phyloP scores from a whole-genome alignment of 2,888 invertebrate genomes.

The Tetranychus piercei region DNA sequence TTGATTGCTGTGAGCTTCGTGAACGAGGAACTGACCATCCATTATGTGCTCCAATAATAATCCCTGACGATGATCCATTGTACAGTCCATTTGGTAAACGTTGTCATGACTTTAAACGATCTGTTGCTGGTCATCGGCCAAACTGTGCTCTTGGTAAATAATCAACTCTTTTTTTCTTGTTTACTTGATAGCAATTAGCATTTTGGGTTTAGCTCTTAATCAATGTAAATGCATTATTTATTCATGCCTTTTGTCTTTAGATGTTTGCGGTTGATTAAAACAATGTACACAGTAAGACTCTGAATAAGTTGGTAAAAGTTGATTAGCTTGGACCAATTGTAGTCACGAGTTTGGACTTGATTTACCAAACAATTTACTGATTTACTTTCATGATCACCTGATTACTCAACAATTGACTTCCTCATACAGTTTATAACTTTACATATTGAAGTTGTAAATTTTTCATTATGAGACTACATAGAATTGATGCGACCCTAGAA shows the following conservation, averaged over 20 bases:
- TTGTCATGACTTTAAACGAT: constrained; percentile 63
- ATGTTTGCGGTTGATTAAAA: not conserved
- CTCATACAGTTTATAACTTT: not conserved
- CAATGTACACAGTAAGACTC: too few relatives aligned
- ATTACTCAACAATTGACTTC: not conserved
- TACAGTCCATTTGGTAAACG: constrained; percentile 53
- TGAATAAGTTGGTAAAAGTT: not conserved
- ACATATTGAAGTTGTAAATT: not conserved
- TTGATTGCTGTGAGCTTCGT: constrained; percentile 23
- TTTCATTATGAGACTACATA: not conserved
- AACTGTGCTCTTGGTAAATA: constrained; percentile 57
- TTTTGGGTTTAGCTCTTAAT: not conserved
- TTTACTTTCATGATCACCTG: not conserved
- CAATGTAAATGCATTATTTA: not conserved
- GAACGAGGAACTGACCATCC: constrained; percentile 42
- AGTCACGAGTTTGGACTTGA: not conserved
- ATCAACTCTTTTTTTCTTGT: not conserved
- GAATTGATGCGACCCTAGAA: not conserved
- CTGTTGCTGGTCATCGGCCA: constrained; percentile 49
- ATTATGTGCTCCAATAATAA: constrained; percentile 51
- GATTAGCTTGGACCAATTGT: not conserved
- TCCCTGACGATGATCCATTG: constrained; percentile 59
- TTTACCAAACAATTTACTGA: not conserved
- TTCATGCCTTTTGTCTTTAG: not conserved
- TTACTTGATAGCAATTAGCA: not conserved